Evolutionary conservation across 2,797 vertebrate genomes (phyloP), one percentile per base, ranked within the genome.

Genomic region (Somateria mollissima): DNA sequence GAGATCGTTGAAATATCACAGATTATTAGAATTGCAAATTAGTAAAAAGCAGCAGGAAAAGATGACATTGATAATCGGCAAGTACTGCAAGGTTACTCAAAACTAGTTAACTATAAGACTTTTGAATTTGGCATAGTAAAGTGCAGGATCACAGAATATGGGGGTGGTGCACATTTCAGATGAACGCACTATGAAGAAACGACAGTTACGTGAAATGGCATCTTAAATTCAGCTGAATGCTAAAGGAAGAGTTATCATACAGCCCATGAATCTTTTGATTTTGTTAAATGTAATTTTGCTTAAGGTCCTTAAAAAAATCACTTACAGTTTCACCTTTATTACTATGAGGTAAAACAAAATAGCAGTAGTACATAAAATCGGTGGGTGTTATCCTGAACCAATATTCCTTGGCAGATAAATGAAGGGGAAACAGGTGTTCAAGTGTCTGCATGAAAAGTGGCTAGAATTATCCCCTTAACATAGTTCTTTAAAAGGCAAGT

Each of bases 31-130:
- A 94, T 94, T 96, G 92, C 95, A 95, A 95, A 97, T 95, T 79
- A 96, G 58, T 47, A 89, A 89, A 39, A 92, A 96, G 89, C 72
- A 95, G 89, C 73, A 92, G 65, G 75, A 95, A 93, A 94, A 93
- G 87, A 96, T 95, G 94, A 96, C 94, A 96, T 6, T 89, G 95
- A 97, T 97, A 94, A 94, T 78, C 89, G 89, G 82, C 89, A 96
- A 94, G 89, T 92, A 96, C 43, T 69, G 79, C 65, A 92, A 93
- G 89, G 84, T 95, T 97, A 64, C 86, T 93, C 79, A 71, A 93
- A 91, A 87, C 41, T 28, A 51, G 78, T 56, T 95, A 92, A 92
- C 64, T 57, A 41, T 7, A 62, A 90, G 65, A 22, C 74, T 87
- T 69, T 94, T 91, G 82, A 87, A 87, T 95, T 69, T 90, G 57